These are phyloP conservation scores for Drosophila sucinea DNA, from an alignment of 1,140 invertebrate genomes.

Conservation along the genomic window DNA sequence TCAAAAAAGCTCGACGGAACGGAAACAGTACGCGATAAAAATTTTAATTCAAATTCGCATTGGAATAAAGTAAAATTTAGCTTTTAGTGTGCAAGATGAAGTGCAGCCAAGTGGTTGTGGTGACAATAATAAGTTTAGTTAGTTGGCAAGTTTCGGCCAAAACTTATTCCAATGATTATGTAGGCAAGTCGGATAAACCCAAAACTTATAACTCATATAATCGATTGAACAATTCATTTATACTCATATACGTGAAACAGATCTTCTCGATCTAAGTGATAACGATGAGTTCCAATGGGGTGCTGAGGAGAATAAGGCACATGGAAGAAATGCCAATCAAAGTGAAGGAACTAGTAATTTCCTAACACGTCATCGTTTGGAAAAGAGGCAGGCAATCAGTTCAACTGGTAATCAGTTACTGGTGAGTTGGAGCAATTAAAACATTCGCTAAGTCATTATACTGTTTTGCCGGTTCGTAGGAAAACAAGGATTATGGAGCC, in stretches of 20 bases:
- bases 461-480: slow-evolving; percentile 28
- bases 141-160: slow-evolving; percentile 27
- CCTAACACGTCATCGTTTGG: slow-evolving; percentile 62
- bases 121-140: slow-evolving; percentile 22
- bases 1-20: slow-evolving; percentile 20
- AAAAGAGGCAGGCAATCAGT: slow-evolving; percentile 56
- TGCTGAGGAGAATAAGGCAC: slow-evolving; percentile 49
- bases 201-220: background rate
- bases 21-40: slow-evolving; percentile 66
- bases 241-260: slow-evolving; percentile 27
- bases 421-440: slow-evolving; percentile 32
- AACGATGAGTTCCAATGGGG: slow-evolving; percentile 79
- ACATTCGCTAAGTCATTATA: background rate
- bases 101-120: slow-evolving; percentile 22
- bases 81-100: slow-evolving; percentile 42
- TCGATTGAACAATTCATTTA: background rate
- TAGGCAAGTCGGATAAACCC: slow-evolving; percentile 35
- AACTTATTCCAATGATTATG: slow-evolving; percentile 38
- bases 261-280: slow-evolving; percentile 70
- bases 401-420: slow-evolving; percentile 38
- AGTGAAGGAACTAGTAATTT: slow-evolving; percentile 39
- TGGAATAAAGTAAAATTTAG: slow-evolving; percentile 15
- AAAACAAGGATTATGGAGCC: slow-evolving; percentile 84
- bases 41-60: slow-evolving; percentile 18
- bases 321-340: slow-evolving; percentile 26